phyloP scores from a whole-genome alignment of 1,140 invertebrate species.

The Coboldia fuscipes region DNA sequence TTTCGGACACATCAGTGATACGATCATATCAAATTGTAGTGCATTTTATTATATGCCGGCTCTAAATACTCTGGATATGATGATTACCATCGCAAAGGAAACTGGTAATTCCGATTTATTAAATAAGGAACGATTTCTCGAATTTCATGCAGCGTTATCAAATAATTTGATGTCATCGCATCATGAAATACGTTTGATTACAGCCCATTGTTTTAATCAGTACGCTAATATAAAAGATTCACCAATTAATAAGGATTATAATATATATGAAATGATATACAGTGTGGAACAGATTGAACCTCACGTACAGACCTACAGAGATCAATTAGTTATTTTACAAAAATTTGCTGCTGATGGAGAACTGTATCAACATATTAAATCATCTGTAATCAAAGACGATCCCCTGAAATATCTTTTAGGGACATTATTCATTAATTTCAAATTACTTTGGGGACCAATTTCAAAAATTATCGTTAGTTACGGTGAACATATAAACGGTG shows the following conservation, averaged over 20 bases:
- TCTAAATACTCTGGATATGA: background rate
- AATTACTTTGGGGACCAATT: conserved; percentile 69
- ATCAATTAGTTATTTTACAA: conserved; percentile 48
- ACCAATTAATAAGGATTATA: conserved; percentile 3
- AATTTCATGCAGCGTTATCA: conserved; percentile 27
- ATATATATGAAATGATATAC: conserved; percentile 41
- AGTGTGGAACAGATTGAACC: conserved; percentile 41
- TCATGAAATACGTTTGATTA: conserved; percentile 40
- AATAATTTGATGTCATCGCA: conserved; percentile 36
- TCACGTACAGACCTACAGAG: conserved; percentile 52
- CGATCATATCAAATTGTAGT: conserved; percentile 1
- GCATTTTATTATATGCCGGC: background rate
- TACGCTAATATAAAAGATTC: conserved; percentile 29
- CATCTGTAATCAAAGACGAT: conserved; percentile 26
- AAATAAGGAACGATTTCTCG: conserved; percentile 9
- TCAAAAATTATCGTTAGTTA: conserved; percentile 48
- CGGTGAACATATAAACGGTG: conserved; percentile 34
- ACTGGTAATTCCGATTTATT: conserved; percentile 3
- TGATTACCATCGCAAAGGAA: background rate
- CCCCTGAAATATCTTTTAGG: conserved; percentile 61
- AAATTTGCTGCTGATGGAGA: conserved; percentile 39
- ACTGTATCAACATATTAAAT: conserved; percentile 28
- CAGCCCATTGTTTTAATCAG: conserved; percentile 45
- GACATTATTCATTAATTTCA: conserved; percentile 67
- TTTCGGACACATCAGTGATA: background rate